Evolutionary conservation across 1,140 invertebrate genomes (phyloP), one percentile per base, ranked within the genome.

Genomic region (Helicoverpa zea): DNA sequence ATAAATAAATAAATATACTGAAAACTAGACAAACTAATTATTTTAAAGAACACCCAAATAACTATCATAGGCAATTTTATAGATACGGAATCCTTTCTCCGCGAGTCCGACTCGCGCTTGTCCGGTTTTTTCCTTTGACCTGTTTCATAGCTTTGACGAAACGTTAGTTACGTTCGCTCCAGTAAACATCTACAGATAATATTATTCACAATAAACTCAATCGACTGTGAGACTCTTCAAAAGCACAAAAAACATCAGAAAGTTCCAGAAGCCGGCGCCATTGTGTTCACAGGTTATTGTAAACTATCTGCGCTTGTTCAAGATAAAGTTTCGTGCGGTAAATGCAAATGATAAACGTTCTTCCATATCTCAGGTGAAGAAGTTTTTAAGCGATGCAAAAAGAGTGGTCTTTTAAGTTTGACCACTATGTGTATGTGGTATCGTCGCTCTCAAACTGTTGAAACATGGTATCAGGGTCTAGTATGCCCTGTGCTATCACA

Each of bases 141-240:
- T 66, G 9, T 35, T 66, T n/a, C 16, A n/a, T 3, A 16, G n/a
- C 35, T 49, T 66, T 66, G 2, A 49, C 43, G 43, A 66, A 66
- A 47, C 30, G 14, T 66, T 66, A 66, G 43, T 66, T 66, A 23
- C 12, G 2, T 66, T 16, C 63, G 18, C 43, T 49, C 12, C n/a
- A 18, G 9, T 66, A 49, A 12, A 47, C 63, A 66, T 66, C 35
- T 47, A 66, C 47, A 43, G 43, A 66, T 66, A 66, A 49, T 66
- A 49, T 59, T 59, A 59, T 66, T 66, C 63, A 66, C 35, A 66
- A 49, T 66, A 49, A 66, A 66, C 9, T 66, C 63, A 49, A 66
- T 47, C 63, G 43, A 49, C 14, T 66, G 63, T 66, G 43, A 66
- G n/a, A 18, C 63, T 66, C 29, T 63, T 35, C n/a, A 18, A 49